These are phyloP conservation scores for Solen grandis DNA, from an alignment of 1,140 invertebrate genomes.

Conservation along the genomic window DNA sequence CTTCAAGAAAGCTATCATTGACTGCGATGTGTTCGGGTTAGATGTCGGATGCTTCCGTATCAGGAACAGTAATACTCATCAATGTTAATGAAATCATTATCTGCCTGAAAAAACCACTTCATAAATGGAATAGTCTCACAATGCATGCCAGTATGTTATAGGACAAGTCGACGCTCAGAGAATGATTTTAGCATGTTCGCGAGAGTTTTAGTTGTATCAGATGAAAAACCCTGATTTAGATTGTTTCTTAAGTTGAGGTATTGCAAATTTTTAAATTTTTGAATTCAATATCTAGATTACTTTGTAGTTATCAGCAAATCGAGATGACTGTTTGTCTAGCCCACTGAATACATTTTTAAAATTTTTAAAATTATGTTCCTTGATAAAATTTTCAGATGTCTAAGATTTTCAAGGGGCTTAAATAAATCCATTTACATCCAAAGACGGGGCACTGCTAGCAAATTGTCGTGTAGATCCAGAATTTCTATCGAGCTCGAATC, in stretches of 20 bases:
- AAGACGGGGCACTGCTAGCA: background rate
- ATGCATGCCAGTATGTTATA: constrained; percentile 28
- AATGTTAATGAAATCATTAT: constrained; percentile 9
- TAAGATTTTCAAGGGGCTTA: background rate
- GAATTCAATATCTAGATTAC: constrained; percentile 15
- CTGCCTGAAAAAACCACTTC: constrained; percentile 27
- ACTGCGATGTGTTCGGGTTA: background rate
- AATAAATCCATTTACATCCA: constrained; percentile 12
- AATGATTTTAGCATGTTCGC: background rate
- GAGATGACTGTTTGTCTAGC: background rate
- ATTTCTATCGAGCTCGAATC: background rate
- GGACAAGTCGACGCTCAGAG: constrained; percentile 18
- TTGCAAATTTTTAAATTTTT: background rate
- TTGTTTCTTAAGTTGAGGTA: constrained; percentile 32
- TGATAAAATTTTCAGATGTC: constrained; percentile 11
- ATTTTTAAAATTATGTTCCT: constrained; percentile 25
- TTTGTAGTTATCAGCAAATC: constrained; percentile 40
- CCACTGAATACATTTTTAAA: constrained; percentile 26
- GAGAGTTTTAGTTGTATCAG: background rate
- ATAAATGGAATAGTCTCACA: constrained; percentile 41
- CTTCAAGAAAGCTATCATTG: background rate
- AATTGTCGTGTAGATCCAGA: constrained; percentile 35
- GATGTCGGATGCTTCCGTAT: background rate
- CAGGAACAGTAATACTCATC: constrained; percentile 24
- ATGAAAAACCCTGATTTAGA: background rate